Evolutionary conservation across 2,888 invertebrate genomes (phyloP), one percentile per base, ranked within the genome.

Genomic region (Calephelis perditalis): DNA sequence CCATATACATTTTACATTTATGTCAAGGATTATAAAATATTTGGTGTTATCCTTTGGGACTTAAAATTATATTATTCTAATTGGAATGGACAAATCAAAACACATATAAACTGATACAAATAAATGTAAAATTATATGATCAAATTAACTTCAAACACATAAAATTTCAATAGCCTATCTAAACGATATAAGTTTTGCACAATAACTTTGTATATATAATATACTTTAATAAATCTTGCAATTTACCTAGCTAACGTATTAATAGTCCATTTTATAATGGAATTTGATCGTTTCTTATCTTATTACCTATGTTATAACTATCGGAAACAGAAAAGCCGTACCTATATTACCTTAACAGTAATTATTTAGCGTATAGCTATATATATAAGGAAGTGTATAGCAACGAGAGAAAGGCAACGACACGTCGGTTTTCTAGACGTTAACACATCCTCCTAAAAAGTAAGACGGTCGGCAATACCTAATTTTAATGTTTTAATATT

Each of bases 151-250:
- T 11, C 11, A 67, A 70, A 68, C 70, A 76, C 73, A 71, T 70
- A 77, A 76, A 77, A 76, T 76, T 79, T 76, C 70, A 77, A 84
- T 84, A 84, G 76, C 83, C 84, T 86, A 85, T 84, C 85, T 86
- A 86, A 77, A 78, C 73, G 74, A 79, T 78, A 76, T 74, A 78
- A 75, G 74, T 73, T 75, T 74, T 74, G 73, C 76, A 74, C 73
- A 76, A 76, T 75, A 76, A 71, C 73, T 75, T 77, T 78, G 76
- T 82, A 79, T 83, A 81, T 80, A 79, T 77, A 77, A 77, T 78
- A 78, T 71, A 80, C 74, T 81, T 81, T 73, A 73, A 77, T 78
- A 79, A 78, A 80, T 81, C 76, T 84, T 78, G 79, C 76, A 82
- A 80, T 83, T 83, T 81, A 73, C 81, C 85, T 84, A 85, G 78